Evolutionary conservation across 2,888 invertebrate species (phyloP).

Genomic region (Parochlus steinenii): DNA sequence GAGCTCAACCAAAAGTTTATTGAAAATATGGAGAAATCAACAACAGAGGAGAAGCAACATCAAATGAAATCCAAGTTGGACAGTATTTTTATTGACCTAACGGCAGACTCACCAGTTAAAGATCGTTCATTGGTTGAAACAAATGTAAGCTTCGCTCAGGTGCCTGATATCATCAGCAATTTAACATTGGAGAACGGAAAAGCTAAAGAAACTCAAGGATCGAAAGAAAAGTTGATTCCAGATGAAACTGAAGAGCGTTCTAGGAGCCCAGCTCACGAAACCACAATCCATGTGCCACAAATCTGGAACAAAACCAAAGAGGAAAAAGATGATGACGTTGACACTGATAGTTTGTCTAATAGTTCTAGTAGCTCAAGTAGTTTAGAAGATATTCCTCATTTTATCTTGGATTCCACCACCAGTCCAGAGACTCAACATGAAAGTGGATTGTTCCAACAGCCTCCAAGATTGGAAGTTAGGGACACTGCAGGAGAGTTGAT

Average conservation of each 20-base stretch:
- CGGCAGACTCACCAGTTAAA: conserved; percentile 10
- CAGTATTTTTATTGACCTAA: conserved; percentile 14
- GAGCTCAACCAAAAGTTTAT: conserved; percentile 20
- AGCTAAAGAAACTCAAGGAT: neutral
- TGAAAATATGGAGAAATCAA: conserved; percentile 15
- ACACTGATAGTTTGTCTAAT: conserved; percentile 35
- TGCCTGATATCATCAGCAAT: conserved; percentile 25
- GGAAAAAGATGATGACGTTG: conserved; percentile 33
- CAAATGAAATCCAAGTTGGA: conserved; percentile 9
- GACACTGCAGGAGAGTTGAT: conserved; percentile 51
- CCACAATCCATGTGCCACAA: conserved; percentile 45
- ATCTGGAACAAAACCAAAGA: conserved; percentile 36
- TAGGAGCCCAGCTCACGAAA: conserved; percentile 46
- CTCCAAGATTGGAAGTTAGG: conserved; percentile 57
- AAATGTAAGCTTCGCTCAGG: conserved; percentile 17
- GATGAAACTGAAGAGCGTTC: conserved; percentile 23
- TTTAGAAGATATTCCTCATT: conserved; percentile 30
- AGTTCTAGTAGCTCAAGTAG: conserved; percentile 31
- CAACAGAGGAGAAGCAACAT: conserved; percentile 1
- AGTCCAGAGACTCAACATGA: conserved; percentile 29
- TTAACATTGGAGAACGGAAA: neutral
- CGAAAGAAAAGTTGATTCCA: conserved; percentile 12
- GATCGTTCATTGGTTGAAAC: conserved; percentile 20
- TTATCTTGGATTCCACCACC: conserved; percentile 29
- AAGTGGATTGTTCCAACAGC: conserved; percentile 21